Evolutionary conservation across 2,888 invertebrate species (phyloP).

Genomic region (Drosophila maculinotata): DNA sequence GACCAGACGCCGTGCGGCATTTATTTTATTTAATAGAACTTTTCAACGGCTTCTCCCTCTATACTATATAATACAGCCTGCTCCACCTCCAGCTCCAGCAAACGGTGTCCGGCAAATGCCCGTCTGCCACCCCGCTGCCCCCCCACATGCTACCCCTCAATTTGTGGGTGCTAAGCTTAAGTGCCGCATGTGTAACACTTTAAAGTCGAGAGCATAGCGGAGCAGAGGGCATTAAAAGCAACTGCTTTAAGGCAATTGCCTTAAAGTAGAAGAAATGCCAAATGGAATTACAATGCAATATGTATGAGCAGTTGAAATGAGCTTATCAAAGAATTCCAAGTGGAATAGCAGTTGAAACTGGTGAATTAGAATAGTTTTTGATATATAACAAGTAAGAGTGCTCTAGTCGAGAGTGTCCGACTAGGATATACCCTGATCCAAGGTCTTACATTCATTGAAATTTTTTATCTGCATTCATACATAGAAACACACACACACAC

Average conservation of each 20-base stretch:
- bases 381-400: too few species aligned
- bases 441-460: too few species aligned
- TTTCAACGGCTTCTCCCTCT: conserved; percentile 61
- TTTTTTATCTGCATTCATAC: too few species aligned
- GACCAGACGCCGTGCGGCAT: conserved; percentile 57
- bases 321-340: background rate
- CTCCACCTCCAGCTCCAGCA: conserved; percentile 3
- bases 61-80: too few species aligned
- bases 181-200: conserved; percentile 48
- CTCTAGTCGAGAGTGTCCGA: too few species aligned
- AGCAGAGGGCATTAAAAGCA: conserved; percentile 17
- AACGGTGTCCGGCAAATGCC: conserved; percentile 17
- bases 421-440: too few species aligned
- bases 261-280: conserved; percentile 32
- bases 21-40: conserved; percentile 76
- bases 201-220: conserved; percentile 35
- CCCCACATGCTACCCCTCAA: background rate
- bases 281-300: conserved; percentile 18
- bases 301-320: background rate
- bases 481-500: too few species aligned
- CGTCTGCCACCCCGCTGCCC: background rate
- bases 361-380: background rate
- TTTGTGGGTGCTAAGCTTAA: conserved; percentile 48
- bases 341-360: background rate
- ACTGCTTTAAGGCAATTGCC: conserved; percentile 43